These are phyloP conservation scores for Pseudococcus viburni DNA, from an alignment of 2,888 invertebrate species.

Conservation along the genomic window DNA sequence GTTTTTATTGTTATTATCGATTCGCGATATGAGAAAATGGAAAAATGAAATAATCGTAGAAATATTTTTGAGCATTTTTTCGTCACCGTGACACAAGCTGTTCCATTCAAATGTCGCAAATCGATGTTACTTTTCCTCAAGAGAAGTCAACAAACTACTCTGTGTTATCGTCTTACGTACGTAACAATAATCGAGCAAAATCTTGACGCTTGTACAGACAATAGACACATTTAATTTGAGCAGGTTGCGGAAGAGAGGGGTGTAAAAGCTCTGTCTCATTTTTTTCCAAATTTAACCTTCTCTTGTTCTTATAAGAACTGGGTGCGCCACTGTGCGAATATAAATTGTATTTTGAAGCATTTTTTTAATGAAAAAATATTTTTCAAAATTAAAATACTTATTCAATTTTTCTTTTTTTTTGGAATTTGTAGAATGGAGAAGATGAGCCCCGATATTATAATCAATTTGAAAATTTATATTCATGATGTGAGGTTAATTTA, in stretches of 20 bases:
- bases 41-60: slow-evolving; percentile 33
- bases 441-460: too few relatives aligned
- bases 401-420: too few relatives aligned
- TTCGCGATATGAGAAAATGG: slow-evolving; percentile 9
- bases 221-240: not conserved
- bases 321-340: not conserved
- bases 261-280: not conserved
- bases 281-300: not conserved
- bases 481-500: too few relatives aligned
- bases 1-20: slow-evolving; percentile 43
- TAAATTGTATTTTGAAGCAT: too few relatives aligned
- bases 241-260: not conserved
- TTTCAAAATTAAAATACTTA: too few relatives aligned
- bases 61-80: slow-evolving; percentile 13
- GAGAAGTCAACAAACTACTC: not conserved
- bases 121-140: slow-evolving; percentile 7
- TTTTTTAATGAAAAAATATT: too few relatives aligned
- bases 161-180: not conserved
- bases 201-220: not conserved
- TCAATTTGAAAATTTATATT: too few relatives aligned
- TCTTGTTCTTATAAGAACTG: not conserved
- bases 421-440: too few relatives aligned
- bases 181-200: not conserved
- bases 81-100: not conserved
- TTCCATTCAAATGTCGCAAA: not conserved